Percentiles rank a stretch among this genome's conserved stretches.
Evolutionary conservation across 2,797 vertebrate genomes (phyloP).

Genomic region (Propithecus perrieri): DNA sequence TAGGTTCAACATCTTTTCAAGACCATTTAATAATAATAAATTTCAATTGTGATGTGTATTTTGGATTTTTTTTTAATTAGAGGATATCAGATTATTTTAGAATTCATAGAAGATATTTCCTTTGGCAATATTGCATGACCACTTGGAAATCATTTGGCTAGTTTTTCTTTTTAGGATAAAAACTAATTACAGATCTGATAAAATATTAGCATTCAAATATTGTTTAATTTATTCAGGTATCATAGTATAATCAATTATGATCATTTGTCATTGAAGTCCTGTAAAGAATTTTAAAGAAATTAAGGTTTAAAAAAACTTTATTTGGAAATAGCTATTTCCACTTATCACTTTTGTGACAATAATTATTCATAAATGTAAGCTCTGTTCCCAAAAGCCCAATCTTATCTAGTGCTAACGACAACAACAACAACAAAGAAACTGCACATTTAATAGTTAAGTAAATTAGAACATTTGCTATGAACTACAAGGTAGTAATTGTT

Average conservation of each 20-base stretch:
- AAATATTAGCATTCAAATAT: slow-evolving; percentile 5
- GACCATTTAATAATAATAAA: slow-evolving; percentile 37
- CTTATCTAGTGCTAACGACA: neutral
- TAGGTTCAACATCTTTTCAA: neutral
- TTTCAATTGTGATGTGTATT: neutral
- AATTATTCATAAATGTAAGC: neutral
- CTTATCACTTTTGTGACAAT: neutral
- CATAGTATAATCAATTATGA: slow-evolving; percentile 8
- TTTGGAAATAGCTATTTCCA: slow-evolving; percentile 38
- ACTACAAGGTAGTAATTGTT: neutral
- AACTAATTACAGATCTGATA: slow-evolving; percentile 22
- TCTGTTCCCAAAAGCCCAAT: neutral
- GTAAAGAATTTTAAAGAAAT: neutral
- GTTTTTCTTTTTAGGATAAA: slow-evolving; percentile 23
- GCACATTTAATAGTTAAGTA: neutral
- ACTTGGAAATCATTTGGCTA: neutral
- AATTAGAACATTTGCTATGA: neutral
- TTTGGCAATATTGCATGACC: neutral
- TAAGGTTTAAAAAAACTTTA: neutral
- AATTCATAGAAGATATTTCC: neutral
- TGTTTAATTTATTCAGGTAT: slow-evolving; percentile 14
- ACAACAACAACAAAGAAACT: neutral
- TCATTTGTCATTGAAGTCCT: neutral
- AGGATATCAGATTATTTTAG: neutral
- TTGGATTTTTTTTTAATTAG: neutral